Evolutionary conservation across 1,140 invertebrate species (phyloP).

Genomic region (Cyclargus thomasi): DNA sequence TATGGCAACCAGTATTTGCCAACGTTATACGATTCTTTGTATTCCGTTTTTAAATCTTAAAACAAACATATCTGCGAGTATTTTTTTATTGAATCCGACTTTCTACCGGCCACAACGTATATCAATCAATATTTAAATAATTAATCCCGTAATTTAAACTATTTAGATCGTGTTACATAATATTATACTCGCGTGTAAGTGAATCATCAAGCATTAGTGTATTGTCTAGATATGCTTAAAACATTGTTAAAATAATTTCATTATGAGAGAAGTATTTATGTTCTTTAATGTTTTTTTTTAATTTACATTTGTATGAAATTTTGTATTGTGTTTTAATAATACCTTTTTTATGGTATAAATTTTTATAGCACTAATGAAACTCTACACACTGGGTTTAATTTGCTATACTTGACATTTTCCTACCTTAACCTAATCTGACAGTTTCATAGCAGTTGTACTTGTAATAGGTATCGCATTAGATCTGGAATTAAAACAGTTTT

Average conservation of each 20-base stretch:
- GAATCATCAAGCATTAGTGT: slow-evolving; percentile 14
- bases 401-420: background rate
- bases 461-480: background rate
- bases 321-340: background rate
- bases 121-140: slow-evolving; percentile 16
- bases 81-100: background rate
- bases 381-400: background rate
- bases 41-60: background rate
- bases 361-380: background rate
- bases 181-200: slow-evolving; percentile 17
- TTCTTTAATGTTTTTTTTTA: background rate
- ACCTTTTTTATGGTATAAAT: background rate
- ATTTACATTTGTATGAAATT: background rate
- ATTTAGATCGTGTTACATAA: slow-evolving; percentile 20
- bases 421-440: background rate
- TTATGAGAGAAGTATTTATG: background rate
- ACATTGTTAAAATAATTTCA: background rate
- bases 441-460: background rate
- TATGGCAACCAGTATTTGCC: background rate
- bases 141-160: slow-evolving; percentile 17
- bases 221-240: slow-evolving; percentile 9
- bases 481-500: slow-evolving; percentile 22
- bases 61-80: background rate
- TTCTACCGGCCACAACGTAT: slow-evolving; percentile 17
- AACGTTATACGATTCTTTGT: background rate